Percentiles rank a stretch among this genome's conserved stretches.
Evolutionary conservation across 2,113 vertebrate species (phyloP).

Genomic region (Cervus canadensis): DNA sequence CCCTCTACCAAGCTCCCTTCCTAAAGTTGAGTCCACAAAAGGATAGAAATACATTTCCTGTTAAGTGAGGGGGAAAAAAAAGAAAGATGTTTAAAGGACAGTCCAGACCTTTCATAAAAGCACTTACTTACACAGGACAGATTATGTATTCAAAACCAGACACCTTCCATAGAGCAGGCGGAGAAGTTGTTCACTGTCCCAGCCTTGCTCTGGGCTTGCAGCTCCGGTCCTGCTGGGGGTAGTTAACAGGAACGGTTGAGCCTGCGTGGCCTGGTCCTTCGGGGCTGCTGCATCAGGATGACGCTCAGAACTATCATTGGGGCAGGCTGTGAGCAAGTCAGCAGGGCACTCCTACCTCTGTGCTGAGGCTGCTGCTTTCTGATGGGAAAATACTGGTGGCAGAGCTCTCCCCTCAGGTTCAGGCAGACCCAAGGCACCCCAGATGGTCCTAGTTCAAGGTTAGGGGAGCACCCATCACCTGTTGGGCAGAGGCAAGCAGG

Average conservation of each 20-base stretch:
- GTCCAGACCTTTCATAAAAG: slow-evolving; percentile 36
- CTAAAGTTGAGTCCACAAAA: not conserved
- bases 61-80: not conserved
- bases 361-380: slow-evolving; percentile 11
- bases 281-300: slow-evolving; percentile 4
- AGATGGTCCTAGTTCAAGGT: not conserved
- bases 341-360: not conserved
- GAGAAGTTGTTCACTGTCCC: not conserved
- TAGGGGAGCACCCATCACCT: no score
- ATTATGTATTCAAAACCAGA: slow-evolving; percentile 40
- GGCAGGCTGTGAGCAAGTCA: slow-evolving; percentile 21
- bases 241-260: not conserved
- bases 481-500: not conserved
- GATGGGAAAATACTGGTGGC: not conserved
- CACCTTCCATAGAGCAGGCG: not conserved
- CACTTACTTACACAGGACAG: slow-evolving; percentile 41
- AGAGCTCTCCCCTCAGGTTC: not conserved
- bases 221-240: not conserved
- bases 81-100: slow-evolving; percentile 25
- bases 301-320: not conserved
- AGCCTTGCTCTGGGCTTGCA: not conserved
- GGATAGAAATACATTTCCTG: slow-evolving; percentile 38
- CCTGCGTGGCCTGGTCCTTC: not conserved
- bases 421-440: not conserved
- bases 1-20: not conserved